Evolutionary conservation across 2,797 vertebrate species (phyloP).

Genomic region (Peromyscus aztecus): DNA sequence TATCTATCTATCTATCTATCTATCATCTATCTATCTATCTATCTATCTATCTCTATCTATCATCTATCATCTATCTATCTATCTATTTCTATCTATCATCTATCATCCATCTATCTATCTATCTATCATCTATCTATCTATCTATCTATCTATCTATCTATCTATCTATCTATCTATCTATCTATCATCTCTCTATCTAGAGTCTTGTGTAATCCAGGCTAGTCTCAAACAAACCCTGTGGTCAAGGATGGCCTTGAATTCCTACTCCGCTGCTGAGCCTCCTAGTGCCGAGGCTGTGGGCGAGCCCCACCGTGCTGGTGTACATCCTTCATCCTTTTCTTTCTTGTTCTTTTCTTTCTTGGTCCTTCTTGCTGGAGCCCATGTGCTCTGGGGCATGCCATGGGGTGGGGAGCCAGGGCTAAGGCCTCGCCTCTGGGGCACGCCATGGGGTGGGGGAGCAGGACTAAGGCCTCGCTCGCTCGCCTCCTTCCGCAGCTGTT

Average conservation of each 20-base stretch:
- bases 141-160: too few relatives aligned
- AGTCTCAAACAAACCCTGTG: not conserved
- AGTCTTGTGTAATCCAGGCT: not conserved
- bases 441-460: too few relatives aligned
- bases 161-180: too few relatives aligned
- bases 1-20: too few relatives aligned
- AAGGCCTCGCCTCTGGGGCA: too few relatives aligned
- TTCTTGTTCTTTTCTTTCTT: not conserved
- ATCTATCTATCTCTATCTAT: too few relatives aligned
- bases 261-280: not conserved
- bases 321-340: not conserved
- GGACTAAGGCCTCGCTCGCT: not conserved
- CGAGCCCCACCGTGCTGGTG: rapidly evolving
- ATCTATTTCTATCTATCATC: too few relatives aligned
- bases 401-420: not conserved
- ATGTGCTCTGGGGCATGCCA: not conserved
- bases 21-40: too few relatives aligned
- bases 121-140: too few relatives aligned
- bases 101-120: too few relatives aligned
- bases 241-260: not conserved
- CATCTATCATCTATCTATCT: too few relatives aligned
- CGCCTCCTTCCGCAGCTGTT: slow-evolving; percentile 89
- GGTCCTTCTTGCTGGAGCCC: not conserved
- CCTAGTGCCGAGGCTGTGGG: too few relatives aligned
- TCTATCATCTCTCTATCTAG: not conserved